phyloP scores from a whole-genome alignment of 2,113 vertebrate species.

The Sisor rabdophorus region DNA sequence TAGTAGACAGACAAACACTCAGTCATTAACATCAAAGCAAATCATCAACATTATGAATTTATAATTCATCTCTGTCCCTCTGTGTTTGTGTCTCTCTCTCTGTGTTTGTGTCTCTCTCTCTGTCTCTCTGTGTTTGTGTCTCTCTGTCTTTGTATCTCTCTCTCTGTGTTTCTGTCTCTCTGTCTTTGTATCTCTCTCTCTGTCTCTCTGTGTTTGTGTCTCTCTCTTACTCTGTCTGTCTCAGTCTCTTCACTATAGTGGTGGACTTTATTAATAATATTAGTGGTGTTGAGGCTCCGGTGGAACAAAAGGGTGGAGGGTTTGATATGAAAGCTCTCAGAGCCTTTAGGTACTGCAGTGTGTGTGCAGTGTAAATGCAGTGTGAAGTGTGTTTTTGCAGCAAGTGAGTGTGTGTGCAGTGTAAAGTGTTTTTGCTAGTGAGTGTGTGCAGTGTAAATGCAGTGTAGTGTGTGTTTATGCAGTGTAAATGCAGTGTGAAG shows the following conservation, averaged over 20 bases:
- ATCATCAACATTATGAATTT: neutral
- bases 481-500: too few species aligned
- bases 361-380: neutral
- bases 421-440: too few species aligned
- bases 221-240: neutral
- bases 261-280: conserved; percentile 82
- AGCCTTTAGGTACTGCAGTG: conserved; percentile 67
- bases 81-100: too few species aligned
- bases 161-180: neutral
- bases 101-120: neutral
- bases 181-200: neutral
- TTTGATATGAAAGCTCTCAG: conserved; percentile 84
- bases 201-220: neutral
- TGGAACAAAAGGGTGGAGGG: conserved; percentile 77
- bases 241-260: conserved; percentile 79
- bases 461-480: too few species aligned
- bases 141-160: too few species aligned
- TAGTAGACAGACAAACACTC: neutral
- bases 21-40: neutral
- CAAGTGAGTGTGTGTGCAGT: too few species aligned
- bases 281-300: conserved; percentile 69
- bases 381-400: too few species aligned
- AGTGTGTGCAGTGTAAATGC: too few species aligned
- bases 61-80: neutral
- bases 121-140: too few species aligned